These are phyloP conservation scores for Cisticola juncidis DNA, from an alignment of 2,113 vertebrate species.

Conservation along the genomic window DNA sequence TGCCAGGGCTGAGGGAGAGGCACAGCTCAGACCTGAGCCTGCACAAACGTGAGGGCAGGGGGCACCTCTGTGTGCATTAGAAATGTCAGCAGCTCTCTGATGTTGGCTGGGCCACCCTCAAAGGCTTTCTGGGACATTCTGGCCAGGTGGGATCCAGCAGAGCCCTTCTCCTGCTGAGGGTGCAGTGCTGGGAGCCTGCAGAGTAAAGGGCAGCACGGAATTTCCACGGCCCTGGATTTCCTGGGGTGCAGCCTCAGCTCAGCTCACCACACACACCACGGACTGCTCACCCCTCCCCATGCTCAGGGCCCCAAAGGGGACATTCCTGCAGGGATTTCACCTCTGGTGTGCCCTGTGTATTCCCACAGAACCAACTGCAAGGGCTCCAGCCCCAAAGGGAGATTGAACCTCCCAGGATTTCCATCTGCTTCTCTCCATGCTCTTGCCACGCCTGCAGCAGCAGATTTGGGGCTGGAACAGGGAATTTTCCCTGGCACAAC, in stretches of 20 bases:
- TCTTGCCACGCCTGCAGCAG: neutral
- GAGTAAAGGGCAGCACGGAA: neutral
- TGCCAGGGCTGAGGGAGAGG: neutral
- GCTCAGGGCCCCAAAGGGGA: fast-evolving
- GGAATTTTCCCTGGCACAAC: neutral
- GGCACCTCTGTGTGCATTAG: too few species aligned
- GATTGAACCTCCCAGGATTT: too few species aligned
- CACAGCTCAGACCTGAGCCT: too few species aligned
- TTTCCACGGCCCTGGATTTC: neutral
- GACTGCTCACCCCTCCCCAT: neutral
- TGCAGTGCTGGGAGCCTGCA: neutral
- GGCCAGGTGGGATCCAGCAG: neutral
- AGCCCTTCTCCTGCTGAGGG: neutral
- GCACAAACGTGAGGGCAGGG: too few species aligned
- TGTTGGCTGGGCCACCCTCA: neutral
- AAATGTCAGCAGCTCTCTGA: too few species aligned
- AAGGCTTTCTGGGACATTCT: neutral
- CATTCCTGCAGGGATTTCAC: neutral
- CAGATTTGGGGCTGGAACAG: neutral
- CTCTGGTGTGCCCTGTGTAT: fast-evolving
- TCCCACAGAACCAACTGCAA: neutral
- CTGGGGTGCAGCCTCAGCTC: too few species aligned
- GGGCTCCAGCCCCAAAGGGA: neutral
- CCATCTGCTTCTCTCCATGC: too few species aligned
- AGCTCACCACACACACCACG: fast-evolving